Evolutionary conservation across 2,113 vertebrate genomes (phyloP).

Genomic region (Nyctibius bracteatus): DNA sequence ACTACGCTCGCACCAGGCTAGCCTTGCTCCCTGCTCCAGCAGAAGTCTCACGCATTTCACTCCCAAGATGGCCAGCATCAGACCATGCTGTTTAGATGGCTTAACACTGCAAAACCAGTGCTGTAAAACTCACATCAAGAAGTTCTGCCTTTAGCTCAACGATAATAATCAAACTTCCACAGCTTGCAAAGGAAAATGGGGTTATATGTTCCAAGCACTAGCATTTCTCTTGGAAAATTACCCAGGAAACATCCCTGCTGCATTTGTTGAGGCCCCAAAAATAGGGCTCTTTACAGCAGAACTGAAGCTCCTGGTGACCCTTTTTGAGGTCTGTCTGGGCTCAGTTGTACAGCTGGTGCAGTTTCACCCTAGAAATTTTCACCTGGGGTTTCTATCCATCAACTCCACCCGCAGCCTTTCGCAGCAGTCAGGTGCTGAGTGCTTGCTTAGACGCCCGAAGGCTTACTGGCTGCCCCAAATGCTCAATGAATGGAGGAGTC

Average conservation of each 20-base stretch:
- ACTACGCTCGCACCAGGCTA: neutral
- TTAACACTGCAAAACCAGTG: neutral
- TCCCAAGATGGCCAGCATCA: neutral
- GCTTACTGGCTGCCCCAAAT: neutral
- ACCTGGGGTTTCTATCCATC: neutral
- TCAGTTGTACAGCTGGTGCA: neutral
- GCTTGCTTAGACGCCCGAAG: neutral
- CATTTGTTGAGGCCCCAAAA: neutral
- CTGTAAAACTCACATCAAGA: neutral
- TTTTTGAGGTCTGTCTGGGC: neutral
- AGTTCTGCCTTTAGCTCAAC: neutral
- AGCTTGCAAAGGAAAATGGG: neutral
- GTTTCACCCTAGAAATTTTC: neutral
- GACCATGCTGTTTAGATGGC: neutral
- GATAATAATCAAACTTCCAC: neutral
- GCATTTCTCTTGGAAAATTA: neutral
- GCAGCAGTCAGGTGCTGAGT: accelerated
- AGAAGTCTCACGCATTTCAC: neutral
- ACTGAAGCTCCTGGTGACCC: neutral
- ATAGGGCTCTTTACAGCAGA: neutral
- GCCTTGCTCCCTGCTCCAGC: neutral
- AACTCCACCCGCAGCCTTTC: neutral
- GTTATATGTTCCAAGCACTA: neutral
- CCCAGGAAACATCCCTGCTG: neutral
- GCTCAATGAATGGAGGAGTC: neutral